These are phyloP conservation scores for Enteromius argenteus DNA, from an alignment of 2,797 vertebrate species.

Conservation along the genomic window DNA sequence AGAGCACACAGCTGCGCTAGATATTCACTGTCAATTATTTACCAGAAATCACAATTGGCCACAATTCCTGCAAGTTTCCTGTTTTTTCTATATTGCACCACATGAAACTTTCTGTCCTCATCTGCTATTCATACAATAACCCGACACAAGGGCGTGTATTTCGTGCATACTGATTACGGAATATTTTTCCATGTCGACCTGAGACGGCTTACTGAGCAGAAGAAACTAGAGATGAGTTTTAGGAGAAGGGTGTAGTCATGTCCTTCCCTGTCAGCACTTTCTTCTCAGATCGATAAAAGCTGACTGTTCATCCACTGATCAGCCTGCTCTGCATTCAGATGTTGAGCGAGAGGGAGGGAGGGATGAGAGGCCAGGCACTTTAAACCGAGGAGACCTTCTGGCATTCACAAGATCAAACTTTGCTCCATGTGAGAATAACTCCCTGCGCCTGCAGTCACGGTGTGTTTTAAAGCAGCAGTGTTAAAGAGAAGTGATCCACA, in stretches of 20 bases:
- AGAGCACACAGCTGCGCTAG: background rate
- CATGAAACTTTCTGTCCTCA: slow-evolving; percentile 26
- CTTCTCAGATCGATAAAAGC: slow-evolving; percentile 60
- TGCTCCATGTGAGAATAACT: slow-evolving; percentile 35
- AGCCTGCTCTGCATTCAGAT: slow-evolving; percentile 59
- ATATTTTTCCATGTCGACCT: slow-evolving; percentile 49
- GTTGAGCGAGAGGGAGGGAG: background rate
- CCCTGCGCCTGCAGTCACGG: slow-evolving; percentile 3
- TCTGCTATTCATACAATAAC: slow-evolving; percentile 45
- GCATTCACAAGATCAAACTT: slow-evolving; percentile 41
- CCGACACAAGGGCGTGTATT: slow-evolving; percentile 43
- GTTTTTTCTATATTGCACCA: slow-evolving; percentile 1
- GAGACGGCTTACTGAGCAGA: slow-evolving; percentile 48
- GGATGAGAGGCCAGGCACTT: slow-evolving; percentile 51
- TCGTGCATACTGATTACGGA: slow-evolving; percentile 50
- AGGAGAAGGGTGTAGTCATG: slow-evolving; percentile 47
- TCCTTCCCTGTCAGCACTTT: slow-evolving; percentile 62
- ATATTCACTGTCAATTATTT: background rate
- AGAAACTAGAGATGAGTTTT: slow-evolving; percentile 56
- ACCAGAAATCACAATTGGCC: background rate
- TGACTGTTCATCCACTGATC: slow-evolving; percentile 61
- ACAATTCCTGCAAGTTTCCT: background rate
- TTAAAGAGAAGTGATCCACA: slow-evolving; percentile 17
- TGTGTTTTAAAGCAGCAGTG: background rate
- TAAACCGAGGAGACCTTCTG: slow-evolving; percentile 54